phyloP scores from a whole-genome alignment of 1,140 invertebrate species.

The Drosophila gunungcola region DNA sequence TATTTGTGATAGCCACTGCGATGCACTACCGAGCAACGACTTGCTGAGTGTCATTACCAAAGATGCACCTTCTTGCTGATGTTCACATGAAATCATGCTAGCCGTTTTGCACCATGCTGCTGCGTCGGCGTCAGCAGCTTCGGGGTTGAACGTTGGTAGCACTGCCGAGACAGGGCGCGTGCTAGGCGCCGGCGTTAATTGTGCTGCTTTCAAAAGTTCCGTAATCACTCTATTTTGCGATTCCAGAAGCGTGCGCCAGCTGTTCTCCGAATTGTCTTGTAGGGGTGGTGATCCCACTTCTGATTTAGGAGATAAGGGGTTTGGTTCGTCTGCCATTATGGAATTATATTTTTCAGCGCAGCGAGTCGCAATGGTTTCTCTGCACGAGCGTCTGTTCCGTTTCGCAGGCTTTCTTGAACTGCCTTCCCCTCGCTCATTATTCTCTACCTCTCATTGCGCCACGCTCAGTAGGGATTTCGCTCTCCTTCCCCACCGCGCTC shows the following conservation, averaged over 20 bases:
- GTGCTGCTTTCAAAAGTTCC: background rate
- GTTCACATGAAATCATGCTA: background rate
- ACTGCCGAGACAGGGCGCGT: background rate
- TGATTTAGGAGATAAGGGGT: background rate
- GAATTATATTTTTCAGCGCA: too few relatives aligned
- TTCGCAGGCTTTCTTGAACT: too few relatives aligned
- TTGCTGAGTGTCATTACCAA: too few relatives aligned
- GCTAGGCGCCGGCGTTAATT: background rate
- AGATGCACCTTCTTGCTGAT: conserved; percentile 7
- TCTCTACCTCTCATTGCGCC: too few relatives aligned
- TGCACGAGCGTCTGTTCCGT: too few relatives aligned
- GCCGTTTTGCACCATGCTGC: conserved; percentile 4
- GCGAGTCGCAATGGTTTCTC: too few relatives aligned
- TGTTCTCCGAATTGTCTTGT: background rate
- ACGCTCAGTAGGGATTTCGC: too few relatives aligned
- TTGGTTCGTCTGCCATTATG: too few relatives aligned
- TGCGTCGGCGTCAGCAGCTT: background rate
- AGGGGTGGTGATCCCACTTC: conserved; percentile 2
- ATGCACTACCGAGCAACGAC: too few relatives aligned
- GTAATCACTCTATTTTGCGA: background rate
- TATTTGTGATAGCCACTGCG: too few relatives aligned
- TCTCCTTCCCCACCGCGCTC: too few relatives aligned
- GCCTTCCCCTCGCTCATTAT: too few relatives aligned
- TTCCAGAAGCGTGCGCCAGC: background rate
- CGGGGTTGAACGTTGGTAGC: conserved; percentile 1